These are phyloP conservation scores for Sander lucioperca DNA, from an alignment of 2,113 vertebrate genomes.

Conservation along the genomic window DNA sequence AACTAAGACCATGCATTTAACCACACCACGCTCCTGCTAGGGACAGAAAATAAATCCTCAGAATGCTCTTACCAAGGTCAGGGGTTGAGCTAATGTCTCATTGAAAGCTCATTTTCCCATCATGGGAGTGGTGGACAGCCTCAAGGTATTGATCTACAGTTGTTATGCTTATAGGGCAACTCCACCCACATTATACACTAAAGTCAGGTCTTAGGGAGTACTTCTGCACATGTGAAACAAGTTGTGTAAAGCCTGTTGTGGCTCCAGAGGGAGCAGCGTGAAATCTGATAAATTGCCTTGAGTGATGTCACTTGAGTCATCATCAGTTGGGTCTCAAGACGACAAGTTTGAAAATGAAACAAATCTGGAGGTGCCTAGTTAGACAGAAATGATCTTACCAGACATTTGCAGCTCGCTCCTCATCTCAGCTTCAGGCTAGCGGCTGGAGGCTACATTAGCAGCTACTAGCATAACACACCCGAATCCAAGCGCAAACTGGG, in stretches of 20 bases:
- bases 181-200: neutral
- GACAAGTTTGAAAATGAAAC: neutral
- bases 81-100: slow-evolving; percentile 52
- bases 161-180: slow-evolving; percentile 1
- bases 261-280: neutral
- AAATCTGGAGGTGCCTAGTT: neutral
- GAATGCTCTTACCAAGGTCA: slow-evolving; percentile 64
- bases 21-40: neutral
- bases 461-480: neutral
- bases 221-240: neutral
- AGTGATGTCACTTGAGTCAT: neutral
- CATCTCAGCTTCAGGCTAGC: neutral
- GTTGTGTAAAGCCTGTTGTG: neutral
- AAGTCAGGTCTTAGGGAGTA: neutral
- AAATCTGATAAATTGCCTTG: neutral
- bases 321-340: neutral
- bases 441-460: neutral
- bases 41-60: slow-evolving; percentile 55
- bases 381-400: neutral
- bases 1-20: slow-evolving; percentile 43
- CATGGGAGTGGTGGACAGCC: slow-evolving; percentile 43
- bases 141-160: slow-evolving; percentile 48
- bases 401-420: neutral
- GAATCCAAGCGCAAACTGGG: no score
- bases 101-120: slow-evolving; percentile 55